Percentiles rank a stretch among this genome's conserved stretches.
Conservation (phyloP, 2,797 vertebrate species). For the Podargus strigoides region DNA sequence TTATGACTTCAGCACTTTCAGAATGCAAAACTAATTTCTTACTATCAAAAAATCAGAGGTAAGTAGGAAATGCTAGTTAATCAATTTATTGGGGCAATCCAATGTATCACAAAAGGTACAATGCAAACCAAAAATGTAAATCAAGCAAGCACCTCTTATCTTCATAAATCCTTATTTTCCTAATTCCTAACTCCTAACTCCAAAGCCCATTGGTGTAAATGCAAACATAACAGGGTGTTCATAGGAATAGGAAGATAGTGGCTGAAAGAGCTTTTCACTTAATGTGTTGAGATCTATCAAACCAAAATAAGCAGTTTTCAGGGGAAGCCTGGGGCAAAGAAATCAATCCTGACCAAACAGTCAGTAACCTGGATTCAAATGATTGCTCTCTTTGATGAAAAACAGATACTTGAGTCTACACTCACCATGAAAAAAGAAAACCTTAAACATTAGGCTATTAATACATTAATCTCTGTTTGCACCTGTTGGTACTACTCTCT, state of each 20-base stretch:
- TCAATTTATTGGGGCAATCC: neutral
- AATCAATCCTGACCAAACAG: neutral
- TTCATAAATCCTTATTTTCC: too few species aligned
- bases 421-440: neutral
- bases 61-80: neutral
- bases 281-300: neutral
- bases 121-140: neutral
- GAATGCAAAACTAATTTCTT: neutral
- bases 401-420: neutral
- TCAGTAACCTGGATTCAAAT: neutral
- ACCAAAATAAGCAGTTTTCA: neutral
- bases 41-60: neutral
- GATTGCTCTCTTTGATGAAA: neutral
- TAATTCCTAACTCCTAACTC: too few species aligned
- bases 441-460: neutral
- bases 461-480: neutral
- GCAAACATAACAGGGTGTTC: neutral
- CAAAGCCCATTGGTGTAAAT: neutral
- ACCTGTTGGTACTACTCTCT: neutral
- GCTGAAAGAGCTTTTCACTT: neutral
- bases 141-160: neutral
- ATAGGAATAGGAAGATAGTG: neutral
- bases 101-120: neutral
- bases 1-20: neutral
- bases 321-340: neutral